Conservation (phyloP, 2,797 vertebrate species). For the Chiroxiphia lanceolata region DNA sequence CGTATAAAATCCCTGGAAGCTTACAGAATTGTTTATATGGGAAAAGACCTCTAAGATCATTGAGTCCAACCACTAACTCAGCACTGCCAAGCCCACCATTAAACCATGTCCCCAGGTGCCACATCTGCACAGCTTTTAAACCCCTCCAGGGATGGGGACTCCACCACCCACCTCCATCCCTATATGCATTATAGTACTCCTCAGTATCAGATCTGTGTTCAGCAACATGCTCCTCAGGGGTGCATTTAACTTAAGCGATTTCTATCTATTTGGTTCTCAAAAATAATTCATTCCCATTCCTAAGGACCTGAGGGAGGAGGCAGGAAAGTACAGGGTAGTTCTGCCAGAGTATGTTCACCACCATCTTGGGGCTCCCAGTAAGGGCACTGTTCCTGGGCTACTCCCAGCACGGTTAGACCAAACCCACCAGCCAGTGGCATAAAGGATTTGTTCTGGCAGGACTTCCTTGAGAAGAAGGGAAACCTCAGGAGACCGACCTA, state of each 20-base stretch:
- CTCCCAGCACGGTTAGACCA: neutral
- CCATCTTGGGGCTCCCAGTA: neutral
- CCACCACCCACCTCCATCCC: neutral
- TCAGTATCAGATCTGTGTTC: neutral
- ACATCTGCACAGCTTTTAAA: neutral
- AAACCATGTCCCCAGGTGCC: neutral
- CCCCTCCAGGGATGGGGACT: neutral
- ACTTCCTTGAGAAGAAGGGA: neutral
- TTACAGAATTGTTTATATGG: neutral
- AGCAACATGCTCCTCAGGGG: neutral
- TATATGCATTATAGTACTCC: neutral
- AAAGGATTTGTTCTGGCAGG: constrained; percentile 19
- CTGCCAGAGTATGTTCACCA: neutral
- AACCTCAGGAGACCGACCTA: neutral
- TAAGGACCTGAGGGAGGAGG: neutral
- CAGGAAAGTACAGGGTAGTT: neutral
- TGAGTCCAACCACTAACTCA: neutral
- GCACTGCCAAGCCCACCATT: neutral
- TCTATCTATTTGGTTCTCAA: neutral
- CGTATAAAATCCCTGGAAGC: neutral
- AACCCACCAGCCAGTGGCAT: neutral
- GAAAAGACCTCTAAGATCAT: neutral
- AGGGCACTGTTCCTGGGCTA: neutral
- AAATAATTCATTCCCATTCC: neutral
- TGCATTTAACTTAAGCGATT: neutral